These are phyloP conservation scores for Alentia gelatinosa DNA, from an alignment of 2,888 invertebrate genomes.

Conservation along the genomic window DNA sequence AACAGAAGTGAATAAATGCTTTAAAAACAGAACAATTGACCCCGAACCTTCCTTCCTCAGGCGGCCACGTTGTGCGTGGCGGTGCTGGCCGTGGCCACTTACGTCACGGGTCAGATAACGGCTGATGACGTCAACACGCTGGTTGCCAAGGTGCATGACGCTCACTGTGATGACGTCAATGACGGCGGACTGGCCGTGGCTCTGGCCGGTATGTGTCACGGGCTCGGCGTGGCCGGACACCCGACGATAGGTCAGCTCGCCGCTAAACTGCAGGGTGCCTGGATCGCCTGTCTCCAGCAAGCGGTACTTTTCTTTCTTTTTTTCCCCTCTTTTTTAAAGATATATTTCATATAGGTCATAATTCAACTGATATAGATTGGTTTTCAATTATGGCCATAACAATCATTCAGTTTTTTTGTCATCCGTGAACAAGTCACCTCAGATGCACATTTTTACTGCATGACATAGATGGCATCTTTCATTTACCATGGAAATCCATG, in stretches of 20 bases:
- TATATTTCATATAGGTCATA: too few relatives aligned
- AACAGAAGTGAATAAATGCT: too few relatives aligned
- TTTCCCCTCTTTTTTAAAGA: too few relatives aligned
- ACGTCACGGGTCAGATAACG: constrained; percentile 67
- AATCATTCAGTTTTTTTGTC: too few relatives aligned
- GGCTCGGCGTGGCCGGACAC: constrained; percentile 68
- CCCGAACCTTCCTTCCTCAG: constrained; percentile 62
- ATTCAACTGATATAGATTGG: too few relatives aligned
- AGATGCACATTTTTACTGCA: too few relatives aligned
- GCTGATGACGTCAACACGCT: constrained; percentile 63
- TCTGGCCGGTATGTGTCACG: constrained; percentile 69
- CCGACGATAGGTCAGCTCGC: constrained; percentile 62
- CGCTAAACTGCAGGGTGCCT: constrained; percentile 65
- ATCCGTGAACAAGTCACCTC: too few relatives aligned
- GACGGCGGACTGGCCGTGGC: constrained; percentile 67
- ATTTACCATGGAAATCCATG: too few relatives aligned
- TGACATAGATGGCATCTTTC: too few relatives aligned
- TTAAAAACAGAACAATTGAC: too few relatives aligned
- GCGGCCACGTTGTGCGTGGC: constrained; percentile 67
- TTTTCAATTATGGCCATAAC: too few relatives aligned
- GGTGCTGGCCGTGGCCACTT: constrained; percentile 67
- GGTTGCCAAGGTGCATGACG: constrained; percentile 62
- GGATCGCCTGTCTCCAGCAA: constrained; percentile 61
- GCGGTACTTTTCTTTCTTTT: constrained; percentile 19
- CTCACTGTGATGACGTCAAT: constrained; percentile 63